These are phyloP conservation scores for Cygnus olor DNA, from an alignment of 2,797 vertebrate genomes.

Conservation along the genomic window DNA sequence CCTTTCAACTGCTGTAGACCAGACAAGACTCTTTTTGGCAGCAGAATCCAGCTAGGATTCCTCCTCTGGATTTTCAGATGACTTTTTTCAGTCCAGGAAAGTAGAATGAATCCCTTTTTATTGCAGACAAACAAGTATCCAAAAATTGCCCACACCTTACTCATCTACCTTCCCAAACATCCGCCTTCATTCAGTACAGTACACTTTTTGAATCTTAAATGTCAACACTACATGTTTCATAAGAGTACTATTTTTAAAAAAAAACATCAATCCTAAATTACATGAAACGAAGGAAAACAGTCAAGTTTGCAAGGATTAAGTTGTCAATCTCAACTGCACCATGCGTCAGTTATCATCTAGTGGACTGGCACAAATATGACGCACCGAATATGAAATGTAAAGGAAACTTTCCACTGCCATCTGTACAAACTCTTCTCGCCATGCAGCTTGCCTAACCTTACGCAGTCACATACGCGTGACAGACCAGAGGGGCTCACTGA, in stretches of 20 bases:
- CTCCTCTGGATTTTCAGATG: neutral
- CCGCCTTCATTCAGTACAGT: neutral
- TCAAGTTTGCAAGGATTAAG: neutral
- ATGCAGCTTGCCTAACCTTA: neutral
- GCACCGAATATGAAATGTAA: neutral
- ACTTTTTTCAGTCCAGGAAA: neutral
- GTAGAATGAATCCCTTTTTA: neutral
- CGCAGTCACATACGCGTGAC: neutral
- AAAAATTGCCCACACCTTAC: neutral
- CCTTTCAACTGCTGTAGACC: neutral
- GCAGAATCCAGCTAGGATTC: neutral
- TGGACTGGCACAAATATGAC: neutral
- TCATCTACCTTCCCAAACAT: neutral
- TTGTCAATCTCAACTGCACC: neutral
- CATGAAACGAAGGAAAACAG: neutral
- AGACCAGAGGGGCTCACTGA: neutral
- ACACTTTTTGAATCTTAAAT: neutral
- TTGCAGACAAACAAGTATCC: neutral
- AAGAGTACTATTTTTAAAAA: neutral
- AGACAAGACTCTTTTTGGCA: neutral
- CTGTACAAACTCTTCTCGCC: conserved; percentile 16
- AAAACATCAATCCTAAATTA: neutral
- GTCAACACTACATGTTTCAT: neutral
- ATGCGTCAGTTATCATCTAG: neutral
- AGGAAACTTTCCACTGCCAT: conserved; percentile 46